phyloP scores from a whole-genome alignment of 2,888 invertebrate genomes.

The Chrysolina oricalcia region DNA sequence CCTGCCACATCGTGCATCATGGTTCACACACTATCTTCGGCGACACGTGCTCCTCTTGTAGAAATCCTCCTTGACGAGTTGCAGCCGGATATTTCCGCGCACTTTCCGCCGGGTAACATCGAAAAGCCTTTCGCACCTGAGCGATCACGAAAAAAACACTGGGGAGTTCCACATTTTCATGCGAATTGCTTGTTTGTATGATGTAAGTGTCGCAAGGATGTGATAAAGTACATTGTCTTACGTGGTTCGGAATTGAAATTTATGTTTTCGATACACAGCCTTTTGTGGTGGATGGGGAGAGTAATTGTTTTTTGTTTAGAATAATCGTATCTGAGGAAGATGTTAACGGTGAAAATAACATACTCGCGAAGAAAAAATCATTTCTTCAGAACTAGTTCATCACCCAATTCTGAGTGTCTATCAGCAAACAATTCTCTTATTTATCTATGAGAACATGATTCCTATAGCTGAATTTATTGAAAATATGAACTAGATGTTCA shows the following conservation, averaged over 20 bases:
- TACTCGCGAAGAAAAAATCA: no score
- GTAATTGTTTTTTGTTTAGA: constrained; percentile 42
- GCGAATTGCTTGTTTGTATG: background rate
- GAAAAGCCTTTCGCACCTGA: constrained; percentile 32
- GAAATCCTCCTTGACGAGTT: background rate
- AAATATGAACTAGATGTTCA: no score
- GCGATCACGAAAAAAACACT: constrained; percentile 2
- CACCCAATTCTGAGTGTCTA: no score
- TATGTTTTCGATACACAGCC: constrained; percentile 37
- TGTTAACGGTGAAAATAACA: background rate
- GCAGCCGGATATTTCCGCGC: background rate
- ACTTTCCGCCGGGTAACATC: constrained; percentile 39
- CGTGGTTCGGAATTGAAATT: constrained; percentile 28
- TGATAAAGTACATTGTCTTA: background rate
- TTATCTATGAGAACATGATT: no score
- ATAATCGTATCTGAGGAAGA: constrained; percentile 36
- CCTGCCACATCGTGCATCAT: constrained; percentile 80
- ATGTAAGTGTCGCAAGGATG: background rate
- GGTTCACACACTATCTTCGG: constrained; percentile 40
- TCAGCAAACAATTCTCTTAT: no score
- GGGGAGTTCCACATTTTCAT: background rate
- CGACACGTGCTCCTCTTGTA: constrained; percentile 20
- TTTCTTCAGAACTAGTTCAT: no score
- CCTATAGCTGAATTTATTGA: no score
- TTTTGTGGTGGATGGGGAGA: constrained; percentile 5